Evolutionary conservation across 2,113 vertebrate genomes (phyloP).

Genomic region (Pavo muticus): DNA sequence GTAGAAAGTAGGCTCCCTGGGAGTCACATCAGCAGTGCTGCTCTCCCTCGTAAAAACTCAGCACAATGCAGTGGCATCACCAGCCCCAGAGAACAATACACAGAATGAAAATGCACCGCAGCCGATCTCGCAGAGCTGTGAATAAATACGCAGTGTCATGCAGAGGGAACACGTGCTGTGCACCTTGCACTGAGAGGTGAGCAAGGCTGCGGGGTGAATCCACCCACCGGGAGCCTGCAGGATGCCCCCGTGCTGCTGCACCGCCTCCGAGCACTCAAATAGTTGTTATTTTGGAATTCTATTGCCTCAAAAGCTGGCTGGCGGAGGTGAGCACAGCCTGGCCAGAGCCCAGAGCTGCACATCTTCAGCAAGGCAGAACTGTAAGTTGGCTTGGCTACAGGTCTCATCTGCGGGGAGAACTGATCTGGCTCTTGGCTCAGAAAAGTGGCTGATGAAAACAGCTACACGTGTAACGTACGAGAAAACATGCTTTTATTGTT

Average conservation of each 20-base stretch:
- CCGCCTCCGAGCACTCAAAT: background rate
- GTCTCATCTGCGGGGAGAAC: background rate
- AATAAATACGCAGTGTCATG: slow-evolving; percentile 77
- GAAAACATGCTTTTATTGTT: background rate
- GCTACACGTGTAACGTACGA: background rate
- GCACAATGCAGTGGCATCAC: slow-evolving; percentile 73
- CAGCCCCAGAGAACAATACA: slow-evolving; percentile 71
- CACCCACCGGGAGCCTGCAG: background rate
- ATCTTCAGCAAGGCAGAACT: background rate
- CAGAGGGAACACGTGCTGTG: slow-evolving; percentile 62
- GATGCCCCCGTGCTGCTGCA: background rate
- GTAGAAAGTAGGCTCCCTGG: slow-evolving; percentile 54
- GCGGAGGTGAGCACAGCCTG: background rate
- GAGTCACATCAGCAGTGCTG: slow-evolving; percentile 73
- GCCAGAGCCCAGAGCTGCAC: background rate
- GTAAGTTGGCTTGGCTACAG: background rate
- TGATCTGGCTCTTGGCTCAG: background rate
- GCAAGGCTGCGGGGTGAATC: background rate
- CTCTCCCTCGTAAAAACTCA: slow-evolving; percentile 69
- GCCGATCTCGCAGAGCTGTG: slow-evolving; percentile 60
- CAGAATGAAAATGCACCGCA: slow-evolving; percentile 70
- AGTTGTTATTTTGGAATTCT: background rate
- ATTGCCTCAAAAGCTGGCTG: background rate
- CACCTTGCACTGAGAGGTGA: slow-evolving; percentile 35
- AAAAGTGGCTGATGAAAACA: background rate